Conservation (phyloP, 2,797 vertebrate genomes). For the Atherinosoma microstoma region DNA sequence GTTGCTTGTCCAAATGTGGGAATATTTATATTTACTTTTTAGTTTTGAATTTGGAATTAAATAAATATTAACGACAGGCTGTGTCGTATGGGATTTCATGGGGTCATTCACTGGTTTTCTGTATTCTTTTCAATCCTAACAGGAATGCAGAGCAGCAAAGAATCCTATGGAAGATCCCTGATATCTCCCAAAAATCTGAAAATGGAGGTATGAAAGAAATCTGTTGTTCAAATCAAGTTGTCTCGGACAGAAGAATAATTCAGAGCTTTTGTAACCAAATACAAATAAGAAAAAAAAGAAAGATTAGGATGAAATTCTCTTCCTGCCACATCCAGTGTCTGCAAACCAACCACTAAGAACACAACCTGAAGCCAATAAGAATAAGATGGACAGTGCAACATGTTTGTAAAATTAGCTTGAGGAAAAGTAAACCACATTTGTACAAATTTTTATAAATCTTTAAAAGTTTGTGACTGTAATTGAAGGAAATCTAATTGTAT, state of each 20-base stretch:
- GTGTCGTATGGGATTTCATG: not conserved
- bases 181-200: conserved; percentile 98
- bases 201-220: conserved; percentile 86
- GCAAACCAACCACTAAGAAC: not conserved
- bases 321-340: no score
- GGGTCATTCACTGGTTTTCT: not conserved
- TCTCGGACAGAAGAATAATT: not conserved
- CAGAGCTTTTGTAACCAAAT: not conserved
- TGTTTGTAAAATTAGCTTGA: not conserved
- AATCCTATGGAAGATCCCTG: conserved; percentile 99
- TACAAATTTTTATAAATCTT: not conserved
- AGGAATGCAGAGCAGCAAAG: conserved; percentile 97
- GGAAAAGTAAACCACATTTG: not conserved
- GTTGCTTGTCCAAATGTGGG: not conserved
- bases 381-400: not conserved
- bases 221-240: not conserved
- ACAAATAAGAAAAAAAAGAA: not conserved
- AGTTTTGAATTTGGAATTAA: not conserved
- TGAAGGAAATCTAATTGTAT: no score
- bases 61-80: not conserved
- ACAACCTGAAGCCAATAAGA: not conserved
- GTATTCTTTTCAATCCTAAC: conserved; percentile 4
- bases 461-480: not conserved
- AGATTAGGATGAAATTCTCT: not conserved
- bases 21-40: not conserved